A percentile compares a stretch with the other conserved stretches of the same genome.
These are phyloP conservation scores for Megaceryle alcyon DNA, from an alignment of 2,797 vertebrate genomes.

Conservation along the genomic window DNA sequence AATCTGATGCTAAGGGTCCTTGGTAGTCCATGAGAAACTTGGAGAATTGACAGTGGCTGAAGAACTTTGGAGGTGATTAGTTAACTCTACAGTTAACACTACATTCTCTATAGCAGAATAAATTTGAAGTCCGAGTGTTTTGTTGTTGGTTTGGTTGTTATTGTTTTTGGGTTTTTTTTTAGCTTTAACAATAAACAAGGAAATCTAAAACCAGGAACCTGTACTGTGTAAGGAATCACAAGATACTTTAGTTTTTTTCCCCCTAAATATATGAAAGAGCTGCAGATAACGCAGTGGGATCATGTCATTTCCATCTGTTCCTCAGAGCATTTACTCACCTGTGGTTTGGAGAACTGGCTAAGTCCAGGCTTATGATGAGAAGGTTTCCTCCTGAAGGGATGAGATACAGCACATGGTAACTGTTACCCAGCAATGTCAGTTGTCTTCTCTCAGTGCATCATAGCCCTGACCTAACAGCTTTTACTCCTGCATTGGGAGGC, in stretches of 20 bases:
- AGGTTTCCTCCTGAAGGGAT: background rate
- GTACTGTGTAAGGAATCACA: background rate
- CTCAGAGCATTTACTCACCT: background rate
- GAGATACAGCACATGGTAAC: background rate
- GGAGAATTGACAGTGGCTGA: background rate
- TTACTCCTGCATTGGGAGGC: background rate
- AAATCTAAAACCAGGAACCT: background rate
- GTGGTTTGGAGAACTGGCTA: background rate
- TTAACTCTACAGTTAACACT: background rate
- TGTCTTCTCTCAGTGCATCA: background rate
- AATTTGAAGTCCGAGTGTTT: background rate
- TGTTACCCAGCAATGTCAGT: background rate
- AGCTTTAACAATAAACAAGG: background rate
- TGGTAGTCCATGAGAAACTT: background rate
- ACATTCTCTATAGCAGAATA: background rate
- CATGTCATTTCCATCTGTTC: background rate
- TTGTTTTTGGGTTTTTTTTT: background rate
- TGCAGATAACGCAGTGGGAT: background rate
- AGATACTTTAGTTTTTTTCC: background rate
- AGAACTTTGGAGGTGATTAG: background rate
- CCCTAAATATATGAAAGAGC: background rate
- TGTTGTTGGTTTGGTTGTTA: background rate
- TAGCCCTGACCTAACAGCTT: background rate
- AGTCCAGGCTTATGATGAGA: background rate
- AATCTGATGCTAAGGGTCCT: background rate